Evolutionary conservation across 2,797 vertebrate genomes (phyloP).

Genomic region (Hirundo rustica): DNA sequence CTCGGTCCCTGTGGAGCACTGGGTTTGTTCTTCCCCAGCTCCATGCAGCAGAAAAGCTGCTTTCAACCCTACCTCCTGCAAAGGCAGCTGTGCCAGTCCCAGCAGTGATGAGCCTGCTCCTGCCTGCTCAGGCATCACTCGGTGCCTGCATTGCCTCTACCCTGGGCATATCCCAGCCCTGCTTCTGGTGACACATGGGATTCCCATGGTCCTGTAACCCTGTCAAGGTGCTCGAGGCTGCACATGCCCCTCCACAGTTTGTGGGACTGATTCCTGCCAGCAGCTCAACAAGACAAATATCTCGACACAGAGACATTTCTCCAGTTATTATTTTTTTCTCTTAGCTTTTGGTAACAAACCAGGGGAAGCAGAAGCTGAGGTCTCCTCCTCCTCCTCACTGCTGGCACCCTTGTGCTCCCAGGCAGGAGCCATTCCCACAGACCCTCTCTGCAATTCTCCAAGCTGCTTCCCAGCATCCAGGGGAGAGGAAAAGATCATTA

Average conservation of each 20-base stretch:
- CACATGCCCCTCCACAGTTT: background rate
- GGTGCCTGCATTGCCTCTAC: background rate
- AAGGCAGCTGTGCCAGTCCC: background rate
- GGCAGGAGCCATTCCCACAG: background rate
- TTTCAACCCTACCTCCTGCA: background rate
- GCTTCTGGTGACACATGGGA: accelerated
- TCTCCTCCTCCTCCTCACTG: background rate
- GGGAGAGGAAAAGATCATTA: constrained; percentile 50
- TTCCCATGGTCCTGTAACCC: background rate
- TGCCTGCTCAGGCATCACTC: background rate
- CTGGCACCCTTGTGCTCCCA: background rate
- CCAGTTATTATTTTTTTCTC: background rate
- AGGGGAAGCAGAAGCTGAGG: background rate
- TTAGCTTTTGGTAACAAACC: background rate
- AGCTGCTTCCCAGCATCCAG: constrained; percentile 17
- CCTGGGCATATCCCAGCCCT: background rate
- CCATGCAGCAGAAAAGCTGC: background rate
- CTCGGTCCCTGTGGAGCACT: background rate
- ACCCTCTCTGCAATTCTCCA: constrained; percentile 10
- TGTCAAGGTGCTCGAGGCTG: accelerated
- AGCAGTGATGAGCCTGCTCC: background rate
- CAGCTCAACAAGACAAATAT: accelerated
- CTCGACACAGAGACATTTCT: background rate
- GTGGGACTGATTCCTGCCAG: background rate
- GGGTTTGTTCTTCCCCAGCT: background rate